Evolutionary conservation across 2,888 invertebrate genomes (phyloP).

Genomic region (Anarsia innoxiella): DNA sequence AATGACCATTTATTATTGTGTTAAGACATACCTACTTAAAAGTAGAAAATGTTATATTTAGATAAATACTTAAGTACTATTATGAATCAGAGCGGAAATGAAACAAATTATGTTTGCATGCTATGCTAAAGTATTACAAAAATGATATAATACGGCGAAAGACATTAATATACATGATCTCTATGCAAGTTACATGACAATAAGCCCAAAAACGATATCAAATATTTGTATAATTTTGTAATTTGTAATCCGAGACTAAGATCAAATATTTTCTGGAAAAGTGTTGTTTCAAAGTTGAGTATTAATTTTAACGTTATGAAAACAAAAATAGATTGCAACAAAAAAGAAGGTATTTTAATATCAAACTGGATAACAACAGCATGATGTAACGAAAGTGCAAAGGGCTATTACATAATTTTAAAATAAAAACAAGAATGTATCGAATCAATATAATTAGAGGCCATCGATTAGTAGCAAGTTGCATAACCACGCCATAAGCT

Average conservation of each 20-base stretch:
- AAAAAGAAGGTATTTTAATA: no score
- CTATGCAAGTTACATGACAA: no score
- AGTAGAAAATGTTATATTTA: no score
- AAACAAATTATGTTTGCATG: no score
- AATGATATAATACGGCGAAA: no score
- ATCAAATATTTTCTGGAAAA: not conserved
- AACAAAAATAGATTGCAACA: not conserved
- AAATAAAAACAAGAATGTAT: constrained; percentile 5
- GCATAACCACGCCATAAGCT: not conserved
- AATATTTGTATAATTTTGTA: constrained; percentile 4
- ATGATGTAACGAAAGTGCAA: constrained; percentile 1
- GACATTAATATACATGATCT: no score
- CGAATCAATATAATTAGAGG: not conserved
- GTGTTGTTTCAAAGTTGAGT: not conserved
- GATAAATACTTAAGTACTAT: no score
- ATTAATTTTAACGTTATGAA: not conserved
- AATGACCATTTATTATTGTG: no score
- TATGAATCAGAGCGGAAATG: no score
- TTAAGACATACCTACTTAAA: no score
- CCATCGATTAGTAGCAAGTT: not conserved
- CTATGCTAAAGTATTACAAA: no score
- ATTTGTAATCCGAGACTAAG: constrained; percentile 1
- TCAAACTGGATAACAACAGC: not conserved
- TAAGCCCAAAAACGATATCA: constrained; percentile 2
- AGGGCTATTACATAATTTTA: constrained; percentile 4